phyloP scores from a whole-genome alignment of 2,113 vertebrate genomes.

The Tachycineta bicolor region DNA sequence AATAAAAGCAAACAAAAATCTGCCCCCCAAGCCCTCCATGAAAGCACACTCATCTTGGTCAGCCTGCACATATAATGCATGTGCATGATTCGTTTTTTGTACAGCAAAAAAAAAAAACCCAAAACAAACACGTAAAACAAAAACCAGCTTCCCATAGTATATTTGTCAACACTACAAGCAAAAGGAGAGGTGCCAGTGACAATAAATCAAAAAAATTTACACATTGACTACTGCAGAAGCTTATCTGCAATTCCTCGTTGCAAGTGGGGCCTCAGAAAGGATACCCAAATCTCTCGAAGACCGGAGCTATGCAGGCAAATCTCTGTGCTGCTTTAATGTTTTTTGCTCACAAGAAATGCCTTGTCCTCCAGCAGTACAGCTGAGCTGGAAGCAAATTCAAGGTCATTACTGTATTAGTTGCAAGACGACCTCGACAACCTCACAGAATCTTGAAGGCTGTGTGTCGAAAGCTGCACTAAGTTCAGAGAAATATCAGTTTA shows the following conservation, averaged over 20 bases:
- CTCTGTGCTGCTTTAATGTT: conserved; percentile 43
- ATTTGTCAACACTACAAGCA: background rate
- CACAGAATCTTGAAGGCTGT: background rate
- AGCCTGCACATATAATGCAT: background rate
- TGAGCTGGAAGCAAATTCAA: conserved; percentile 57
- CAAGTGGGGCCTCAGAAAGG: conserved; percentile 37
- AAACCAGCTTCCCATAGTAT: background rate
- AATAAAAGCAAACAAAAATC: background rate
- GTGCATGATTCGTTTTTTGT: background rate
- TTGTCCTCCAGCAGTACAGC: conserved; percentile 54
- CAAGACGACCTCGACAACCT: conserved; percentile 10
- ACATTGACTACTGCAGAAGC: conserved; percentile 25
- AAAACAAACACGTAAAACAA: background rate
- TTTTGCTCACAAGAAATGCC: conserved; percentile 59
- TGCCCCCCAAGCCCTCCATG: background rate
- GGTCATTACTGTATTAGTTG: conserved; percentile 55
- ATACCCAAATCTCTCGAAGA: conserved; percentile 45
- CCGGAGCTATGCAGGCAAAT: background rate
- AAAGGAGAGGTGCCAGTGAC: background rate
- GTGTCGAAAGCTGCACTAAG: background rate
- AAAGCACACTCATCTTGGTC: background rate
- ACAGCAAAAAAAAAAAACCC: background rate
- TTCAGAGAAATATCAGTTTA: background rate
- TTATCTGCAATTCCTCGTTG: conserved; percentile 22
- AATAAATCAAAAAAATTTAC: background rate